Evolutionary conservation across 2,888 invertebrate species (phyloP), one percentile per base, ranked within the genome.

Genomic region (Lepidonotus clava): DNA sequence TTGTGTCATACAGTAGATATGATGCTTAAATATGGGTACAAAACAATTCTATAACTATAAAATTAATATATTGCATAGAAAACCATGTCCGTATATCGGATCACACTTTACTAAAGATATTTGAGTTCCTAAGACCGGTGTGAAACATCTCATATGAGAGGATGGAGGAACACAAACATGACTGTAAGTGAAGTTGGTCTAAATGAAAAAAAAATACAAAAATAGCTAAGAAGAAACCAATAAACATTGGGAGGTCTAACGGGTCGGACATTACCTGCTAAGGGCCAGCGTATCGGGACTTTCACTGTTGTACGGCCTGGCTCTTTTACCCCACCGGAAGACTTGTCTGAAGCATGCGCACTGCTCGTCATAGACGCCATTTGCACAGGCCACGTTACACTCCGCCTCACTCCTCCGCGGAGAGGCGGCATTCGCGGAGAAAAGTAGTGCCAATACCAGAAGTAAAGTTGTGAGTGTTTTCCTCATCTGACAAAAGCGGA

Each of bases 291-390:
- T 61, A 61, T 61, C 61, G 28, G 28, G 61, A 5, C 61, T 24
- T 4, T 24, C 24, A 28, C 28, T 32, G 11, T 61, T 14, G n/a
- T 71, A 21, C 14, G 71, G 71, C 80, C 46, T 80, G 18, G 84
- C 61, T 41, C 84, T 53, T 66, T 84, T 84, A 0, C 84, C 84
- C 84, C 84, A 84, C 28, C 84, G 61, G 67, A 84, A 84, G 41
- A 84, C 61, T 28, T 84, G 56, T 40, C 84, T 6, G 67, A 84
- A 84, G 40, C 84, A 84, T 61, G 61, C 66, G 67, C 84, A 84
- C 38, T 84, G 40, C 38, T 84, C 40, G 51, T 53, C 32, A 40
- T 84, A 84, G 18, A 84, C 36, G n/a, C 84, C 84, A 8, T 84
- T 40, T 8, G 84, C 56, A 28, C 84, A 84, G 14, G 84, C 84